phyloP scores from a whole-genome alignment of 2,113 vertebrate species.

The Redunca redunca region DNA sequence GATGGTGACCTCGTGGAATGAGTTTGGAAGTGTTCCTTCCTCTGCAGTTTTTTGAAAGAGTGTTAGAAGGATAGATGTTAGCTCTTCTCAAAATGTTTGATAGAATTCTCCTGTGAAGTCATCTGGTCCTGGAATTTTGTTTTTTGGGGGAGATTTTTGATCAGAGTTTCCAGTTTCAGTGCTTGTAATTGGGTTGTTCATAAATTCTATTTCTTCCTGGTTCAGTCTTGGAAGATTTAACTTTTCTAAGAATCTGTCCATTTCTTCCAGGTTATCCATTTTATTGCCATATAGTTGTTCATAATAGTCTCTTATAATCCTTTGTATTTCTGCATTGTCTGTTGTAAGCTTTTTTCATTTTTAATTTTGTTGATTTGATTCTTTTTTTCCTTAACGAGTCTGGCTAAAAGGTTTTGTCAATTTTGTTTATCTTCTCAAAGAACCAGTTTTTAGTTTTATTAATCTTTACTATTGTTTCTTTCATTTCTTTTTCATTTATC shows the following conservation, averaged over 20 bases:
- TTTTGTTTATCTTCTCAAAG: background rate
- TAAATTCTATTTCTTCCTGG: background rate
- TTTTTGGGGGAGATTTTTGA: background rate
- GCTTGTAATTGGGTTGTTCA: background rate
- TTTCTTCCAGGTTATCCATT: background rate
- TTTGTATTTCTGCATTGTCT: background rate
- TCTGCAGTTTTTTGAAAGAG: background rate
- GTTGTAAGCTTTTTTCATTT: background rate
- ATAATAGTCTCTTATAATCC: background rate
- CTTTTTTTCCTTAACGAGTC: background rate
- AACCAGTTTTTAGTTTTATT: background rate
- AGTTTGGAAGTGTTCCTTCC: background rate
- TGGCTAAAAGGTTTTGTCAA: background rate
- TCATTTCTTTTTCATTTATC: background rate
- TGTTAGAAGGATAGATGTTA: background rate
- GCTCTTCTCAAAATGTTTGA: background rate
- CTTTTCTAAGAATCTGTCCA: background rate
- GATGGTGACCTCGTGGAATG: background rate
- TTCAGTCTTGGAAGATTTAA: background rate
- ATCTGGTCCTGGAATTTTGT: background rate
- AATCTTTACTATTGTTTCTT: background rate
- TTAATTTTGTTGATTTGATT: background rate
- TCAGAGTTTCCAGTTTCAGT: background rate
- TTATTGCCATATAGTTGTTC: background rate
- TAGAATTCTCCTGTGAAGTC: background rate